phyloP scores from a whole-genome alignment of 1,140 invertebrate species.

The Gonioctena quinquepunctata region DNA sequence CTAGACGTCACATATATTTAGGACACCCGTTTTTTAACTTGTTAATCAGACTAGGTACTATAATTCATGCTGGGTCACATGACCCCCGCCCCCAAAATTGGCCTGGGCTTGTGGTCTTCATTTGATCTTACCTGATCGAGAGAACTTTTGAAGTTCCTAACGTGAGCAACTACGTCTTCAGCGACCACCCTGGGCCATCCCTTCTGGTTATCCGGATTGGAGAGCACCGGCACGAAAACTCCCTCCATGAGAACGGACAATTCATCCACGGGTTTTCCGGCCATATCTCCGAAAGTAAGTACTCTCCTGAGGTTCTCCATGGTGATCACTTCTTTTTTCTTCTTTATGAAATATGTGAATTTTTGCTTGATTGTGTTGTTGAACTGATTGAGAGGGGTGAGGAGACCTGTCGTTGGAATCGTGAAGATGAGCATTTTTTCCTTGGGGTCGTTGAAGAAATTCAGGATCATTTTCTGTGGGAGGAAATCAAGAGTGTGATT shows the following conservation, averaged over 20 bases:
- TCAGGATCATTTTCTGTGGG: conserved; percentile 61
- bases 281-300: conserved; percentile 80
- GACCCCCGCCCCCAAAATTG: too few relatives aligned
- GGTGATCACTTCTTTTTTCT: conserved; percentile 58
- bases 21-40: too few relatives aligned
- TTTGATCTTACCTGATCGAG: conserved; percentile 71
- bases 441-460: conserved; percentile 66
- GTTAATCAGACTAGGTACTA: too few relatives aligned
- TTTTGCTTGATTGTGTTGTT: conserved; percentile 58
- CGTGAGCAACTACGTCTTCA: conserved; percentile 75
- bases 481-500: conserved; percentile 28
- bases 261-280: conserved; percentile 77
- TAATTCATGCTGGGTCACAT: too few relatives aligned
- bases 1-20: too few relatives aligned
- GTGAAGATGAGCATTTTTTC: conserved; percentile 62
- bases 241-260: conserved; percentile 77
- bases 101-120: too few relatives aligned
- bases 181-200: conserved; percentile 77
- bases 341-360: conserved; percentile 71
- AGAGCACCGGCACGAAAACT: conserved; percentile 73
- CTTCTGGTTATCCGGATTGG: conserved; percentile 69
- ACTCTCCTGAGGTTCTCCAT: conserved; percentile 63
- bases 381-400: conserved; percentile 54
- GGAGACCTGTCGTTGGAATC: conserved; percentile 56
- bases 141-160: conserved; percentile 73